Conservation (phyloP, 2,113 vertebrate genomes). For the Herpailurus yagouaroundi region DNA sequence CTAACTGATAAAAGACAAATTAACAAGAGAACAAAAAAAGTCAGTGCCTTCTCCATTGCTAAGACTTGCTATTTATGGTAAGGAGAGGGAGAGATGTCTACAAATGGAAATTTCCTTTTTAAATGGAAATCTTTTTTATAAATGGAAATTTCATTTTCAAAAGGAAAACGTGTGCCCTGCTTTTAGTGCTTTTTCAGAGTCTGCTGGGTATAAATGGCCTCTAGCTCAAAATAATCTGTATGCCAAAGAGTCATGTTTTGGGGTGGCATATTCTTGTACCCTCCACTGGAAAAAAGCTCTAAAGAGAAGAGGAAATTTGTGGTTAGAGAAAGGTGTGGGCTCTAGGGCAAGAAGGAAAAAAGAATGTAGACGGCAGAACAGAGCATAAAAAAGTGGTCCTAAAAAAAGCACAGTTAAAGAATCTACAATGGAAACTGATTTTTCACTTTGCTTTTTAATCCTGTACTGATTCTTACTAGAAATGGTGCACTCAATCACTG, state of each 20-base stretch:
- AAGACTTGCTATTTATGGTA: not conserved
- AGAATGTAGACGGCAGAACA: not conserved
- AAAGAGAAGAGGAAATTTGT: conserved; percentile 27
- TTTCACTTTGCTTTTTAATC: not conserved
- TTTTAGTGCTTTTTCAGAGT: not conserved
- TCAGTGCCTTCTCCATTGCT: not conserved
- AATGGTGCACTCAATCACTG: not conserved
- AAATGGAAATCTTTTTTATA: not conserved
- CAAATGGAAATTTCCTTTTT: not conserved
- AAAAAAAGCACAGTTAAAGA: conserved; percentile 21
- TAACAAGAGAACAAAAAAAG: not conserved
- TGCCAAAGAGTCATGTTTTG: not conserved
- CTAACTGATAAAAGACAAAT: not conserved
- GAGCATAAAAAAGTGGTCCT: not conserved
- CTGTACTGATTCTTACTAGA: not conserved
- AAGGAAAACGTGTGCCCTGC: not conserved
- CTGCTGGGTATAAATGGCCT: not conserved
- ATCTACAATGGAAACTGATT: not conserved
- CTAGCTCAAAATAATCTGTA: not conserved
- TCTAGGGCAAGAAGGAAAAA: not conserved
- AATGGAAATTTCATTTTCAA: not conserved
- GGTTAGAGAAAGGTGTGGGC: not conserved
- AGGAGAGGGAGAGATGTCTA: not conserved
- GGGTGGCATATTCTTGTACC: not conserved
- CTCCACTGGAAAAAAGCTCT: not conserved